Percentiles rank a stretch among this genome's conserved stretches.
Evolutionary conservation across 1,140 invertebrate species (phyloP).

Genomic region (Lordiphosa clarofinis): DNA sequence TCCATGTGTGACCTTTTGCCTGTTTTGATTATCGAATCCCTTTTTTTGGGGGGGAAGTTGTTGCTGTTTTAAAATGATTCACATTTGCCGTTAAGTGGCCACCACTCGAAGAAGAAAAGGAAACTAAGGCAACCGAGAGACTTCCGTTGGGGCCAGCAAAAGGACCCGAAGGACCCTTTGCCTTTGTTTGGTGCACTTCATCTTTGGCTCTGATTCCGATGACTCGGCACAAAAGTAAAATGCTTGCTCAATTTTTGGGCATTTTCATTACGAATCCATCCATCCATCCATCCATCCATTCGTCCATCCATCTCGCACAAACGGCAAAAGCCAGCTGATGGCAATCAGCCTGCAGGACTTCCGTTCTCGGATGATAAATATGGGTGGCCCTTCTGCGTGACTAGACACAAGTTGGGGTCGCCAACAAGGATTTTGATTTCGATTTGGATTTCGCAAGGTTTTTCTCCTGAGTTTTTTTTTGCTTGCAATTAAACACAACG

Average conservation of each 20-base stretch:
- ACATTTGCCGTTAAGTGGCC: conserved; percentile 68
- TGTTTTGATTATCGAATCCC: conserved; percentile 48
- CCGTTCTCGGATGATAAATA: too few species aligned
- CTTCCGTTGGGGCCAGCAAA: conserved; percentile 11
- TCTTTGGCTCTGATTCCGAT: conserved; percentile 20
- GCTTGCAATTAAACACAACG: too few species aligned
- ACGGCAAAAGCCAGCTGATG: conserved; percentile 23
- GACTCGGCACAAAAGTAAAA: conserved; percentile 36
- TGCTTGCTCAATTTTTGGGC: conserved; percentile 33
- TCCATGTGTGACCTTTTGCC: conserved; percentile 37
- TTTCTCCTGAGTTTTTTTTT: too few species aligned
- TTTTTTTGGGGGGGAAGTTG: too few species aligned
- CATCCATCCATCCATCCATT: not conserved
- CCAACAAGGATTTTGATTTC: too few species aligned
- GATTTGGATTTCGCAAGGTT: too few species aligned
- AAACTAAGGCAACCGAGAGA: conserved; percentile 19
- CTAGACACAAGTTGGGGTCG: too few species aligned
- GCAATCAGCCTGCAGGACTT: conserved; percentile 21
- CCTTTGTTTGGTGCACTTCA: conserved; percentile 1
- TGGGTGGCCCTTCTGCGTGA: too few species aligned
- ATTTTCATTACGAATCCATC: conserved; percentile 48
- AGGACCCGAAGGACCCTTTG: conserved; percentile 3
- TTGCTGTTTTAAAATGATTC: conserved; percentile 68
- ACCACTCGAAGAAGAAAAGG: conserved; percentile 28
- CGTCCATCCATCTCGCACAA: not conserved